Conservation (phyloP, 2,888 invertebrate genomes). For the Aphidius colemani region DNA sequence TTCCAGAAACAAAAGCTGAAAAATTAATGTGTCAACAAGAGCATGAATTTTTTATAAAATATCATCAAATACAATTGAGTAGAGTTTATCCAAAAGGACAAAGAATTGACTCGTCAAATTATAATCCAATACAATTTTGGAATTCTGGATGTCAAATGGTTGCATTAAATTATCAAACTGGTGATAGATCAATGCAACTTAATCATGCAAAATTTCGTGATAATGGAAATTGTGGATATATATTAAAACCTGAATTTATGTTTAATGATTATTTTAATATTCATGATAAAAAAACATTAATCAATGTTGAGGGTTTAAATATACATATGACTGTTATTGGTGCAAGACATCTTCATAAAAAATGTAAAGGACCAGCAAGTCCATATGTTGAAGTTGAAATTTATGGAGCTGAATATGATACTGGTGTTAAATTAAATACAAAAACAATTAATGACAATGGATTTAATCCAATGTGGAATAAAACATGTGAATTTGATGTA, state of each 20-base stretch:
- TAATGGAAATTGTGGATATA: slow-evolving; percentile 91
- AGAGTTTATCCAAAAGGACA: slow-evolving; percentile 95
- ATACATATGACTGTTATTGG: slow-evolving; percentile 81
- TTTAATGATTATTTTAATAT: slow-evolving; percentile 80
- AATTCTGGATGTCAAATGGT: slow-evolving; percentile 96
- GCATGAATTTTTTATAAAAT: slow-evolving; percentile 74
- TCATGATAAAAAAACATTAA: slow-evolving; percentile 68
- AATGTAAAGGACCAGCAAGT: slow-evolving; percentile 82
- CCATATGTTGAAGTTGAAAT: slow-evolving; percentile 93
- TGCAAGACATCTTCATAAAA: slow-evolving; percentile 85
- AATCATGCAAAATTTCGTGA: slow-evolving; percentile 91
- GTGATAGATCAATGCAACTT: slow-evolving; percentile 94
- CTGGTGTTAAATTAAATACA: slow-evolving; percentile 81
- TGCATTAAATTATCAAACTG: slow-evolving; percentile 96
- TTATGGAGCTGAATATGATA: slow-evolving; percentile 85
- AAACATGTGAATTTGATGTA: slow-evolving; percentile 80
- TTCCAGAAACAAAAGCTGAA: slow-evolving; percentile 95
- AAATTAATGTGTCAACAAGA: slow-evolving; percentile 85
- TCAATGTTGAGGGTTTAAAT: slow-evolving; percentile 66
- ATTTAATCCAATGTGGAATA: slow-evolving; percentile 92
- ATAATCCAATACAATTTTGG: slow-evolving; percentile 94
- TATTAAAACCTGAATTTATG: slow-evolving; percentile 91
- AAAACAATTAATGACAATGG: slow-evolving; percentile 91
- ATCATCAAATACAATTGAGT: slow-evolving; percentile 85
- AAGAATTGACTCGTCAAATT: slow-evolving; percentile 95